Evolutionary conservation across 2,888 invertebrate species (phyloP).

Genomic region (Limnephilus auricula): DNA sequence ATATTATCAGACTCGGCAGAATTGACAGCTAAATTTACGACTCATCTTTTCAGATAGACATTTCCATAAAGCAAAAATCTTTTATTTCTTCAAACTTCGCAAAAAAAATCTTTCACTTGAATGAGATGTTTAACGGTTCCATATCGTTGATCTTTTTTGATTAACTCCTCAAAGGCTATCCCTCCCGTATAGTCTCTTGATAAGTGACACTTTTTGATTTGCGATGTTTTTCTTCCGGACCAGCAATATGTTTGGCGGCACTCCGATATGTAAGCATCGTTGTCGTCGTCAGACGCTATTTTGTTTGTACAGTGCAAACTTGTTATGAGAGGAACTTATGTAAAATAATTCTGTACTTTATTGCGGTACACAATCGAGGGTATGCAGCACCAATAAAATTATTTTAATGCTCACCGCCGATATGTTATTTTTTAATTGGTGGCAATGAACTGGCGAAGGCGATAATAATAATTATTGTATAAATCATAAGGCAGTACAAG

Average conservation of each 20-base stretch:
- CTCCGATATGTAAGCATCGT: not conserved
- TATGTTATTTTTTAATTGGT: not conserved
- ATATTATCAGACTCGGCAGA: no score
- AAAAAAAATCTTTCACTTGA: no score
- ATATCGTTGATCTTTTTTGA: no score
- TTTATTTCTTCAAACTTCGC: no score
- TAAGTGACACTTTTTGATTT: not conserved
- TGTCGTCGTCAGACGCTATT: not conserved
- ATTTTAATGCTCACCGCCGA: not conserved
- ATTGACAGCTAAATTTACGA: no score
- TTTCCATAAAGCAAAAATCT: no score
- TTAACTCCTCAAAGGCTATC: no score
- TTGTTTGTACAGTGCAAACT: not conserved
- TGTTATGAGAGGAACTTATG: not conserved
- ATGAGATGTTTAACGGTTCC: no score
- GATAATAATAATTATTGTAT: not conserved
- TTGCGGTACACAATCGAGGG: not conserved
- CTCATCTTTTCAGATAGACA: no score
- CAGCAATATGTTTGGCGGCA: not conserved
- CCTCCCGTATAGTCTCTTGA: not conserved
- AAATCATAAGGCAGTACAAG: not conserved
- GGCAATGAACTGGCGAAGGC: not conserved
- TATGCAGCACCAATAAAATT: not conserved
- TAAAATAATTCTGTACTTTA: not conserved
- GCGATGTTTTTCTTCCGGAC: not conserved